Conservation (phyloP, 2,797 vertebrate species). For the Hirundo rustica region DNA sequence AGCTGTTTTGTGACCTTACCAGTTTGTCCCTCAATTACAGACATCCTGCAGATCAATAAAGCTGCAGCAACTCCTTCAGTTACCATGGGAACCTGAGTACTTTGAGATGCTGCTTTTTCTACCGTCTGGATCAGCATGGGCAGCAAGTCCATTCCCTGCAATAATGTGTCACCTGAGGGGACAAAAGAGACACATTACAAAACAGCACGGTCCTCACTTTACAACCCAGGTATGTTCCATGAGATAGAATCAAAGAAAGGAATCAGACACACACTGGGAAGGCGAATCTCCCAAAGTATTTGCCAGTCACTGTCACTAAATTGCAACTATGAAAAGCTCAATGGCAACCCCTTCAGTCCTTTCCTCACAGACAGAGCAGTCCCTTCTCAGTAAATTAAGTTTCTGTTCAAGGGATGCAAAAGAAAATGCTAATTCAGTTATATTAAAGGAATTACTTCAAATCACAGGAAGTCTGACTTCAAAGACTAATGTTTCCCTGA, state of each 20-base stretch:
- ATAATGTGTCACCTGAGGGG: slow-evolving; percentile 86
- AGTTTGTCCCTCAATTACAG: slow-evolving; percentile 82
- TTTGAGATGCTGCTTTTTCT: slow-evolving; percentile 91
- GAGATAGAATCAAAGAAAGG: not conserved
- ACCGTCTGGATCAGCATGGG: slow-evolving; percentile 88
- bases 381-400: not conserved
- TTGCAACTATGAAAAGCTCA: not conserved
- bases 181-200: not conserved
- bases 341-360: not conserved
- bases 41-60: slow-evolving; percentile 87
- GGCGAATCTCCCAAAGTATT: not conserved
- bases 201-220: not conserved
- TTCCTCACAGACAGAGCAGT: not conserved
- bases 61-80: slow-evolving; percentile 89
- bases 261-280: not conserved
- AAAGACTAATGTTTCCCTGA: not conserved
- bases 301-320: not conserved
- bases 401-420: not conserved
- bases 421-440: not conserved
- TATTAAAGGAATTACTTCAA: not conserved
- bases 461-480: not conserved
- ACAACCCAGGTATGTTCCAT: not conserved
- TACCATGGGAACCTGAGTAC: slow-evolving; percentile 88
- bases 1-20: slow-evolving; percentile 78
- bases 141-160: slow-evolving; percentile 85